A percentile compares a stretch with the other conserved stretches of the same genome.
Conservation (phyloP, 2,113 vertebrate species). For the Pagrus major region DNA sequence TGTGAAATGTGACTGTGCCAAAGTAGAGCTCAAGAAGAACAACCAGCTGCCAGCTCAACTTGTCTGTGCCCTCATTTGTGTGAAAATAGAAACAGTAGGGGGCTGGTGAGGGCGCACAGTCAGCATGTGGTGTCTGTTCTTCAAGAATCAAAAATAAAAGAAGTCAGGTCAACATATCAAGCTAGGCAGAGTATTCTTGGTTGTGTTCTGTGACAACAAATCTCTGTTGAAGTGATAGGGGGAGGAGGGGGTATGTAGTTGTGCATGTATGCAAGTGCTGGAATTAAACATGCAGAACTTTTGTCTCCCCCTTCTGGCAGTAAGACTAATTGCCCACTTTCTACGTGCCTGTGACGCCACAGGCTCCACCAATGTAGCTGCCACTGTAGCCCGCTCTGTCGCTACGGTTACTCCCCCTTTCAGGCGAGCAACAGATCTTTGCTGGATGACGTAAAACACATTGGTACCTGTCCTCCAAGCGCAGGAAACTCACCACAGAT, state of each 20-base stretch:
- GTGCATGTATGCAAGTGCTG: too few species aligned
- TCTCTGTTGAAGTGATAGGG: not conserved
- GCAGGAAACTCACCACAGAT: too few species aligned
- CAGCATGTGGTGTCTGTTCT: constrained; percentile 8
- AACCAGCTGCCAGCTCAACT: not conserved
- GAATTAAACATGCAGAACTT: too few species aligned
- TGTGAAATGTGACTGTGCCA: not conserved
- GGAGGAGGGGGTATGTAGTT: not conserved
- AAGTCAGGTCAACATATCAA: not conserved
- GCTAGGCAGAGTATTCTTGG: not conserved
- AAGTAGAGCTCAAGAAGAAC: not conserved
- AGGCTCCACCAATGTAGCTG: too few species aligned
- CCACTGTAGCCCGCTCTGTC: too few species aligned
- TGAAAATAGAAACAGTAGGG: constrained; percentile 19
- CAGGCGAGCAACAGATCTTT: too few species aligned
- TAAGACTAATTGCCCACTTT: too few species aligned
- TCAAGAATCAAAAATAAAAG: not conserved
- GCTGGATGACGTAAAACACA: too few species aligned
- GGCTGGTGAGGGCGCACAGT: not conserved
- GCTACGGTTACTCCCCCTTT: too few species aligned
- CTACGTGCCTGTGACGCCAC: too few species aligned
- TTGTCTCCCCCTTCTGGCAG: too few species aligned
- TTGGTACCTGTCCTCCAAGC: too few species aligned
- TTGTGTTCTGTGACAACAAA: not conserved
- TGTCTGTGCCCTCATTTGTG: constrained; percentile 19